Base-by-base conservation (phyloP, 2,797 vertebrate genomes). In the Selene dorsalis region DNA sequence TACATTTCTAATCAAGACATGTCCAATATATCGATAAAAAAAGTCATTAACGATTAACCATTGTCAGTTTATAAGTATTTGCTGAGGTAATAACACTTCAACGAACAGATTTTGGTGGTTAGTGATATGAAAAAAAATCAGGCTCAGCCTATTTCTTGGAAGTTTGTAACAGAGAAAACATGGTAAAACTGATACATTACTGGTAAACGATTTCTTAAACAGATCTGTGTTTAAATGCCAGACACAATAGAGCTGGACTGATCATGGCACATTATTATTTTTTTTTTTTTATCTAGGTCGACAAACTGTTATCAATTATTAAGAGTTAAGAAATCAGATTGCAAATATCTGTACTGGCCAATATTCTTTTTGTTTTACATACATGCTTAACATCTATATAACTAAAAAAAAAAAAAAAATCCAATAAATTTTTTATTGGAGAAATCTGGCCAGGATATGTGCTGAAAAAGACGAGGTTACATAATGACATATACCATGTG, bases 61-160 rank as follows among this genome's bases (percentile, higher is more conserved):
- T 41, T 22, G 2, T 22, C 28, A 5, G 6, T 39, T 60, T 2
- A 43, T 53, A 56, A 9, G 43, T 8, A 48, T 70, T 68, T 75
- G 14, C 45, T 18, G 39, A 61, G 16, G 13, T 8, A 41, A 14
- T 53, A 55, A 28, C 12, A 32, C 22, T 75, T 65, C 1, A 60
- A 63, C 4, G 70, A 39, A 3, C 20, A 53, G 41, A 18, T 69
- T 52, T 60, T 57, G 14, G 24, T 13, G 12, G 16, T 3, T 66
- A 66, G 41, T 68, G 24, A 66, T 39, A 63, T 56, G 32, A 35
- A 16, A 60, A 12, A 48, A 55, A 65, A 67, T 26, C 41, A n/a
- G 18, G 17, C 67, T 20, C 56, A 35, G 7, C 32, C 32, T 35
- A 35, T 50, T 41, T 65, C 3, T 63, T 74, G 10, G 4, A 75